These are phyloP conservation scores for Chymomyza costata DNA, from an alignment of 1,140 invertebrate genomes.

Conservation along the genomic window DNA sequence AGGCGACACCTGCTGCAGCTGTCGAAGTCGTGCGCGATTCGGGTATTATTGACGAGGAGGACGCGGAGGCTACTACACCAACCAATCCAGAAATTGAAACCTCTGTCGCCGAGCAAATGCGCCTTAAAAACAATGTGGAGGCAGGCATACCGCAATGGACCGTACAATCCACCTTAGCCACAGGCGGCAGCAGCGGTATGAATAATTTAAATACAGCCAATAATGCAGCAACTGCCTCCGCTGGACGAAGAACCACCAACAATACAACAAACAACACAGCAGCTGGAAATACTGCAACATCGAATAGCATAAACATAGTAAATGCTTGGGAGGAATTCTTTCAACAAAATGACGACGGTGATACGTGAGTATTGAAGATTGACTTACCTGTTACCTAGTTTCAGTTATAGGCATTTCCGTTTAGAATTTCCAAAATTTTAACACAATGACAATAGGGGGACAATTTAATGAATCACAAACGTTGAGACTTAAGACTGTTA, in stretches of 20 bases:
- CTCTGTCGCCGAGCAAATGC: conserved; percentile 40
- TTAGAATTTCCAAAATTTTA: conserved; percentile 19
- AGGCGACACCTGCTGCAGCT: conserved; percentile 9
- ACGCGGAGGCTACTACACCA: conserved; percentile 18
- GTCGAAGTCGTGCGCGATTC: conserved; percentile 46
- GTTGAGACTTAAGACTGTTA: conserved; percentile 46
- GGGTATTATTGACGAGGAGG: conserved; percentile 57
- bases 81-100: conserved; percentile 10
- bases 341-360: conserved; percentile 82
- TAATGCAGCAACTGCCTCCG: conserved; percentile 11
- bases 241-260: conserved; percentile 15
- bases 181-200: conserved; percentile 31
- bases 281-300: conserved; percentile 25
- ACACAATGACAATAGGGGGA: conserved; percentile 20
- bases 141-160: conserved; percentile 54
- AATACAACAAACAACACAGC: conserved; percentile 46
- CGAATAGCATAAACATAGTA: conserved; percentile 41
- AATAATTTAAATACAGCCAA: conserved; percentile 47
- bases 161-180: conserved; percentile 39
- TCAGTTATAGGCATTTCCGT: conserved; percentile 5
- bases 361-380: conserved; percentile 81
- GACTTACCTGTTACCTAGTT: too few species aligned
- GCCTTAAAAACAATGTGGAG: conserved; percentile 38
- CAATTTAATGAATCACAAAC: conserved; percentile 63
- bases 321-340: conserved; percentile 79